Evolutionary conservation across 2,113 vertebrate species (phyloP), one percentile per base, ranked within the genome.

Genomic region (Xiphophorus maculatus): DNA sequence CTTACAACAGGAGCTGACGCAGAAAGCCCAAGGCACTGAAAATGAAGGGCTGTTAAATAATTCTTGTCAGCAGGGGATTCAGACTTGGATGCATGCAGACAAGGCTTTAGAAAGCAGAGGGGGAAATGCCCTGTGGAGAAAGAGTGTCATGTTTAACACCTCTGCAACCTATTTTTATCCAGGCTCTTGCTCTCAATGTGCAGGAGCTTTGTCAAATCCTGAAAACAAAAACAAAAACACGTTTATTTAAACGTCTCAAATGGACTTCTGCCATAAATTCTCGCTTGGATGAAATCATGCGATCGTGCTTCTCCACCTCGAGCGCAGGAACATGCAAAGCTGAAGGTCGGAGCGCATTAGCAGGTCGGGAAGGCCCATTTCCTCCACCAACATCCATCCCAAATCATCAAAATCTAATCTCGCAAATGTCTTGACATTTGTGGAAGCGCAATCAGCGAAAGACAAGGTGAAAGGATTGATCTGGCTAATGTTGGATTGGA

Each of bases 41-140:
- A 88, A 87, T 81, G 82, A 89, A 84, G 77, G 79, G 77, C 75
- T 87, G 83, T 89, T 89, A 88, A 89, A 90, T 88, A 81, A 69
- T 89, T 78, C 84, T 76, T 86, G 88, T 85, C 86, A 87, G 85
- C 65, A 76, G 72, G 74, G 72, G 84, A 33, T 37, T 85, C 66
- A 79, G 71, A 85, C 73, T 79, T 74, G 69, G 71, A 86, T 90
- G 87, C 62, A 74, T 84, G 70, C 67, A 84, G 89, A 88, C 82
- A 84, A 60, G 77, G 67, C 68, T 79, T 88, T 72, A 82, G 35
- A 44, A 68, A 77, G 80, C 76, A 11, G 64, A 73, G 77, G n/a
- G 76, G 74, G 77, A 78, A 84, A 66, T 66, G 64, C 68, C 77
- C 77, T 76, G 37, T 79, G 63, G 81, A 77, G 32, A 44, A 13